Percentiles rank a stretch among this genome's conserved stretches.
These are phyloP conservation scores for Neotoxoptera formosana DNA, from an alignment of 1,140 invertebrate genomes.

Conservation along the genomic window DNA sequence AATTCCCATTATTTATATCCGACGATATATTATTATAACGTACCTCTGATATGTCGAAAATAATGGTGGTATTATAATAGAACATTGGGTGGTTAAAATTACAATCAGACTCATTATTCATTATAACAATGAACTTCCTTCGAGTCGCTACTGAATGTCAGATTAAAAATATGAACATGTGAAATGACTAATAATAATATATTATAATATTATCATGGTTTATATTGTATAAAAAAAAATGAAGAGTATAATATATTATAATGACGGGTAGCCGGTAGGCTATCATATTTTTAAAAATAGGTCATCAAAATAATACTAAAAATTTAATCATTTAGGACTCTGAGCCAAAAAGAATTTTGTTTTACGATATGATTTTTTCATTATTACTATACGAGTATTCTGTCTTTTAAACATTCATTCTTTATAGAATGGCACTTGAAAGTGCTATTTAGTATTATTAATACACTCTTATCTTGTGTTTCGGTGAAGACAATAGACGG, in stretches of 20 bases:
- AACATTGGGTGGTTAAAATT: neutral
- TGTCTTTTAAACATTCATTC: neutral
- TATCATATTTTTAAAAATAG: slow-evolving; percentile 2
- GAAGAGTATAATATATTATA: neutral
- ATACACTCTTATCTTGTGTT: neutral
- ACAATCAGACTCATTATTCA: neutral
- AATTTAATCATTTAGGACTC: neutral
- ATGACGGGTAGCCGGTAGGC: neutral
- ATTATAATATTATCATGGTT: neutral
- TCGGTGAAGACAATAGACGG: neutral
- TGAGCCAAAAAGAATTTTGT: neutral
- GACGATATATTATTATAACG: neutral
- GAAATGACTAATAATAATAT: neutral
- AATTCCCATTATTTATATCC: neutral
- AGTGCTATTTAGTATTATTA: neutral
- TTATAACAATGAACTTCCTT: neutral
- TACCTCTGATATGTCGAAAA: neutral
- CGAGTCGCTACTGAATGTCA: no score
- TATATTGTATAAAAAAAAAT: neutral
- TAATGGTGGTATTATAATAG: no score
- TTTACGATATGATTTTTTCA: neutral
- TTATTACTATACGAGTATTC: neutral
- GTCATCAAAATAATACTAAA: neutral
- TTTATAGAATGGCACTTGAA: neutral
- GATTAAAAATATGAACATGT: neutral